Percentiles rank a stretch among this genome's conserved stretches.
These are phyloP conservation scores for Enteromius treurensis DNA, from an alignment of 2,797 vertebrate genomes.

Conservation along the genomic window DNA sequence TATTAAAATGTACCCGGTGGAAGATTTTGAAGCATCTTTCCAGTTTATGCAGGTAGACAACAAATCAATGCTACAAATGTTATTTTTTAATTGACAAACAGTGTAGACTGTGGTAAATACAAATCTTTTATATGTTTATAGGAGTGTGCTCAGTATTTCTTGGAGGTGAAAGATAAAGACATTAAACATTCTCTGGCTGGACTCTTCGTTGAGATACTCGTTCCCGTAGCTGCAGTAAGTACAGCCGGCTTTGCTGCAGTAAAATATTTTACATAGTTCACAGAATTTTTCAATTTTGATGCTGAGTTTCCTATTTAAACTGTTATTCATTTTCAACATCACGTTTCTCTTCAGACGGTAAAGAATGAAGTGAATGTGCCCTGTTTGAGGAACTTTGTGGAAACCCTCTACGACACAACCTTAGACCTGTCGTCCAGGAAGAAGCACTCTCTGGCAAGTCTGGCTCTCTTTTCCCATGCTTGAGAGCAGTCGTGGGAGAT, in stretches of 20 bases:
- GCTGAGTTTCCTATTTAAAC: not conserved
- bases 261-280: not conserved
- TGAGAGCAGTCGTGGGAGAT: not conserved
- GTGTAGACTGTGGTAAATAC: not conserved
- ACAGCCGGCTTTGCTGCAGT: conserved; percentile 33
- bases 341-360: conserved; percentile 82
- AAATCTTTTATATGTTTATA: conserved; percentile 62
- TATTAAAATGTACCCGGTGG: conserved; percentile 99
- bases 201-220: conserved; percentile 97
- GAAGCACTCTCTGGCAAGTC: conserved; percentile 96
- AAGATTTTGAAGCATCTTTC: conserved; percentile 98
- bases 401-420: conserved; percentile 95
- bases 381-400: conserved; percentile 97
- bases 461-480: not conserved
- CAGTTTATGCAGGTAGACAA: conserved; percentile 96
- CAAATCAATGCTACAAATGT: not conserved
- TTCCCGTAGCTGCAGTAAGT: conserved; percentile 98
- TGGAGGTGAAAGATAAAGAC: conserved; percentile 99
- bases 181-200: conserved; percentile 97
- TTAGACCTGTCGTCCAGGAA: conserved; percentile 97
- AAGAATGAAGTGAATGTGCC: conserved; percentile 99
- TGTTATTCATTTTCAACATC: not conserved
- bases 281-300: conserved; percentile 8
- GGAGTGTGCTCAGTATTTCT: conserved; percentile 99
- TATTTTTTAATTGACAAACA: not conserved